Conservation (phyloP, 2,113 vertebrate genomes). For the Cranoglanis bouderius region DNA sequence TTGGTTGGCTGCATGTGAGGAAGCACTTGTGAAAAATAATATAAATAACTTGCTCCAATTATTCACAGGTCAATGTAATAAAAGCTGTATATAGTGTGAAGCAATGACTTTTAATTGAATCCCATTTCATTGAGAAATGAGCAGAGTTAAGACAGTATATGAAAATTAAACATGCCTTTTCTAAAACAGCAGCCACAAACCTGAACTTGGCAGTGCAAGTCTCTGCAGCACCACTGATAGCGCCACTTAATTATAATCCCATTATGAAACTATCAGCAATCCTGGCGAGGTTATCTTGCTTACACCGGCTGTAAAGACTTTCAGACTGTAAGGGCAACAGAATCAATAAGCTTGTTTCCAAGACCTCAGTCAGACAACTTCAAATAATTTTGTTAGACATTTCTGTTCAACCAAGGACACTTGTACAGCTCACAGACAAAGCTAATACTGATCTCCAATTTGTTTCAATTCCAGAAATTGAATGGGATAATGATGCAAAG, state of each 20-base stretch:
- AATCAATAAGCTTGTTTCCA: not conserved
- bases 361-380: not conserved
- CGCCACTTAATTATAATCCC: not conserved
- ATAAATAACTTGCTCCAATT: no score
- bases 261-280: not conserved
- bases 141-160: not conserved
- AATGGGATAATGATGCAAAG: no score
- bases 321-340: not conserved
- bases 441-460: no score
- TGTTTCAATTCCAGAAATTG: not conserved
- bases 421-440: not conserved
- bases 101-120: not conserved
- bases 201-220: not conserved
- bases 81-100: not conserved
- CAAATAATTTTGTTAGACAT: no score
- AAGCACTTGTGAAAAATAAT: no score
- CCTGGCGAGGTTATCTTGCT: not conserved
- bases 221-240: not conserved
- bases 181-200: not conserved
- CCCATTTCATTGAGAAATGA: not conserved
- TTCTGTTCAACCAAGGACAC: not conserved
- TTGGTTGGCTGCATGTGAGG: no score
- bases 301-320: conserved; percentile 1
- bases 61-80: not conserved
- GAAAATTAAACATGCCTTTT: not conserved